Percentiles rank a stretch among this genome's conserved stretches.
phyloP scores from a whole-genome alignment of 1,140 invertebrate species.

The Cyclina sinensis region DNA sequence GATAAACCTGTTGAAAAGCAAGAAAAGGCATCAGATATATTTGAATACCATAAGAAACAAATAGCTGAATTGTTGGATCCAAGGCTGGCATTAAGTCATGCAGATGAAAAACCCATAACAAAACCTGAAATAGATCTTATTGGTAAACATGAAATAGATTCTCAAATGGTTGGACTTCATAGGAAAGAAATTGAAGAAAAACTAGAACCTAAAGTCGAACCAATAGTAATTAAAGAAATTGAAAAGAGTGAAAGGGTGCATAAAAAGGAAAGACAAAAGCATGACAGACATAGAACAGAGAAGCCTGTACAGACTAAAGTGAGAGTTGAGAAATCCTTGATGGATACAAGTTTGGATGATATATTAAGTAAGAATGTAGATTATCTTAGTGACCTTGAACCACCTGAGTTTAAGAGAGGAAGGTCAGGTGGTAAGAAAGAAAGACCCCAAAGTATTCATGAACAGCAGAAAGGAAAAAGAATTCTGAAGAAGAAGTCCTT shows the following conservation, averaged over 20 bases:
- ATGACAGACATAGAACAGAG: background rate
- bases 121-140: slow-evolving; percentile 14
- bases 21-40: slow-evolving; percentile 8
- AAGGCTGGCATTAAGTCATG: background rate
- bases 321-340: slow-evolving; percentile 3
- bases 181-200: slow-evolving; percentile 35
- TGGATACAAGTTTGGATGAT: slow-evolving; percentile 72
- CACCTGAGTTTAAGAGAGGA: background rate
- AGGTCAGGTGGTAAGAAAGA: slow-evolving; percentile 42
- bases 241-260: background rate
- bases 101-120: background rate
- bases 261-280: background rate
- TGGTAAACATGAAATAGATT: slow-evolving; percentile 38
- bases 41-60: slow-evolving; percentile 20
- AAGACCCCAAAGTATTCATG: slow-evolving; percentile 58
- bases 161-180: slow-evolving; percentile 27
- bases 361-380: slow-evolving; percentile 72
- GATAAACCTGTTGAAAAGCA: slow-evolving; percentile 28
- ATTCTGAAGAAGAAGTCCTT: slow-evolving; percentile 61
- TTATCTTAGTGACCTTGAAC: slow-evolving; percentile 73
- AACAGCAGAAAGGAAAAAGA: slow-evolving; percentile 66
- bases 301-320: slow-evolving; percentile 27
- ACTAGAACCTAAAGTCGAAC: slow-evolving; percentile 34
- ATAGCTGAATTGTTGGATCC: slow-evolving; percentile 32
- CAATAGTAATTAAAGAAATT: background rate